Conservation (phyloP, 2,888 invertebrate species). For the Macrosoma leucophasiata region DNA sequence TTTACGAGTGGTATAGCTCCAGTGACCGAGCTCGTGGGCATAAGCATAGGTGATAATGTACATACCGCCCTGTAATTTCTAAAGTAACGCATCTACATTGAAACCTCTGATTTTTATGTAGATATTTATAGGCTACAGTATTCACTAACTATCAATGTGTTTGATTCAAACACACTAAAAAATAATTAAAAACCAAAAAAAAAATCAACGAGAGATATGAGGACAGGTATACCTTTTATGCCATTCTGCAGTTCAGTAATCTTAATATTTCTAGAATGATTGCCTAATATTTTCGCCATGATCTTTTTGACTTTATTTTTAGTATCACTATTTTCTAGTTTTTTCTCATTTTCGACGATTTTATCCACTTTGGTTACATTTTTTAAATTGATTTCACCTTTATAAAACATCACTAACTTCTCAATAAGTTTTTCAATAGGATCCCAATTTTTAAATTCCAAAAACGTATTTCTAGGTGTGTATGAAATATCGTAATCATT, state of each 20-base stretch:
- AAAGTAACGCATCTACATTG: no score
- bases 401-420: slow-evolving; percentile 49
- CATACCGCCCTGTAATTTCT: no score
- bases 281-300: slow-evolving; percentile 54
- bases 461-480: slow-evolving; percentile 56
- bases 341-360: slow-evolving; percentile 21
- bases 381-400: slow-evolving; percentile 37
- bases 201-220: no score
- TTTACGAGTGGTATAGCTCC: no score
- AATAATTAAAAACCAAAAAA: no score
- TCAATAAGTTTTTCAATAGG: slow-evolving; percentile 44
- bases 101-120: no score
- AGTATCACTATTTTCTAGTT: slow-evolving; percentile 24
- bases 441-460: slow-evolving; percentile 76
- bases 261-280: slow-evolving; percentile 39
- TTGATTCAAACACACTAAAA: no score
- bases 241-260: slow-evolving; percentile 53
- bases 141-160: no score
- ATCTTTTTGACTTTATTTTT: slow-evolving; percentile 58
- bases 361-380: slow-evolving; percentile 24
- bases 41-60: no score
- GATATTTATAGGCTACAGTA: no score
- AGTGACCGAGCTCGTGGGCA: no score
- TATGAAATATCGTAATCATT: slow-evolving; percentile 70
- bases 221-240: slow-evolving; percentile 64